These are phyloP conservation scores for Phalloptychus januarius DNA, from an alignment of 2,797 vertebrate species.

Conservation along the genomic window DNA sequence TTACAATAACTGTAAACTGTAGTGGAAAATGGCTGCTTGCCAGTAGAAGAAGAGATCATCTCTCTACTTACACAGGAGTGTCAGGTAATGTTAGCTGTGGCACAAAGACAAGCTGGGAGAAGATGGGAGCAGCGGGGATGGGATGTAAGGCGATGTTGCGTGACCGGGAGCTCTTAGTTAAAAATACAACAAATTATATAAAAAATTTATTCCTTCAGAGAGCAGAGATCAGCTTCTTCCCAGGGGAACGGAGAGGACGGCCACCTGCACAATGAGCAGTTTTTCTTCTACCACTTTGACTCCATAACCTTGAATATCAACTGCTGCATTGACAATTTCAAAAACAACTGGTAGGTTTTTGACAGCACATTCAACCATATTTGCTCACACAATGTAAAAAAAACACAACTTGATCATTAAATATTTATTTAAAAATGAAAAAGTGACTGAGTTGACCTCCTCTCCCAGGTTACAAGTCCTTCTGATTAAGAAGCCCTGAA, in stretches of 20 bases:
- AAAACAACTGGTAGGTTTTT: conserved; percentile 28
- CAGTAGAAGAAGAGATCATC: conserved; percentile 31
- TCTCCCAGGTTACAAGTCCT: conserved; percentile 80
- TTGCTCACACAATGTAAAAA: conserved; percentile 86
- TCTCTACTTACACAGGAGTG: conserved; percentile 42
- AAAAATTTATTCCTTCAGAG: conserved; percentile 87
- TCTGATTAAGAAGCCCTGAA: conserved; percentile 78
- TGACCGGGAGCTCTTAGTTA: conserved; percentile 81
- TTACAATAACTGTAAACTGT: conserved; percentile 27
- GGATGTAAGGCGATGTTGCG: conserved; percentile 67
- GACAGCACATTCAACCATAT: conserved; percentile 37
- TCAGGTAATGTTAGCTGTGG: conserved; percentile 39
- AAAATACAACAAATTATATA: conserved; percentile 85
- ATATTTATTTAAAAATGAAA: conserved; percentile 94
- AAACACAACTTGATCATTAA: conserved; percentile 91
- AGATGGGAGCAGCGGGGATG: conserved; percentile 37
- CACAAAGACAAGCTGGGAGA: conserved; percentile 31
- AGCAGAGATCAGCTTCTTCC: conserved; percentile 74
- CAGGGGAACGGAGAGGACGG: conserved; percentile 65
- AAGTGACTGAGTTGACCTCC: conserved; percentile 83
- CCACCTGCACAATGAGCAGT: conserved; percentile 70
- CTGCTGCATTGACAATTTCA: conserved; percentile 44
- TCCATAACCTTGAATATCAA: conserved; percentile 27
- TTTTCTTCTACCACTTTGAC: conserved; percentile 44
- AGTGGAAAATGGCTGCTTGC: conserved; percentile 18